A percentile compares a stretch with the other conserved stretches of the same genome.
These are phyloP conservation scores for Phataginus tricuspis DNA, from an alignment of 2,797 vertebrate species.

Conservation along the genomic window DNA sequence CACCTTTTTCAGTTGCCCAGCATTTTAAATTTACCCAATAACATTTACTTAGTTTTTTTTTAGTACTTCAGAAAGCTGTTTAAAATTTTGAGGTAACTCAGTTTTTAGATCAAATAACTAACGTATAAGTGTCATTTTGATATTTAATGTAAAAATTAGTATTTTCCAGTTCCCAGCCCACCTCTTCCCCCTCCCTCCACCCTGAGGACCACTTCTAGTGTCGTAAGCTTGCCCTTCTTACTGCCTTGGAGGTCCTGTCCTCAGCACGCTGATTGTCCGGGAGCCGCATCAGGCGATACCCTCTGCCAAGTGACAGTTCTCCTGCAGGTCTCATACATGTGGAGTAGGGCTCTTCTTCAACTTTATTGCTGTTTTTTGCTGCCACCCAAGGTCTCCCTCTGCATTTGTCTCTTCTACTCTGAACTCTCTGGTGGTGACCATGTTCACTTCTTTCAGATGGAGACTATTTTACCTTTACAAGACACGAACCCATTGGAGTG, in stretches of 20 bases:
- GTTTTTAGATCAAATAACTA: constrained; percentile 31
- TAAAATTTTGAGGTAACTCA: background rate
- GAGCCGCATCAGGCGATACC: background rate
- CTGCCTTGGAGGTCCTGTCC: too few relatives aligned
- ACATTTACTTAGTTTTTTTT: background rate
- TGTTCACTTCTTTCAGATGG: constrained; percentile 92
- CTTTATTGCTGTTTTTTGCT: constrained; percentile 78
- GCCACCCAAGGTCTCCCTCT: constrained; percentile 48
- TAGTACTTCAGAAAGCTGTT: constrained; percentile 9
- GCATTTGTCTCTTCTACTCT: constrained; percentile 69
- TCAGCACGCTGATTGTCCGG: background rate
- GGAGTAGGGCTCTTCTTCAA: background rate
- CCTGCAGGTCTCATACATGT: background rate
- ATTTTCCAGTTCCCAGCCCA: background rate
- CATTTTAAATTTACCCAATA: background rate
- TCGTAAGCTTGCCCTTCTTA: background rate
- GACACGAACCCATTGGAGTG: constrained; percentile 98
- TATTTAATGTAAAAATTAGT: background rate
- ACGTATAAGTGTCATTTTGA: background rate
- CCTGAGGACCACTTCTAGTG: background rate
- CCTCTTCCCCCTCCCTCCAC: too few relatives aligned
- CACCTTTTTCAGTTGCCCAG: background rate
- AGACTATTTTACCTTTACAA: constrained; percentile 98
- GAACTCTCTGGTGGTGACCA: constrained; percentile 81
- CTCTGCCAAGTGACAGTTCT: background rate